Conservation (phyloP, 2,113 vertebrate species). For the Lethenteron reissneri region DNA sequence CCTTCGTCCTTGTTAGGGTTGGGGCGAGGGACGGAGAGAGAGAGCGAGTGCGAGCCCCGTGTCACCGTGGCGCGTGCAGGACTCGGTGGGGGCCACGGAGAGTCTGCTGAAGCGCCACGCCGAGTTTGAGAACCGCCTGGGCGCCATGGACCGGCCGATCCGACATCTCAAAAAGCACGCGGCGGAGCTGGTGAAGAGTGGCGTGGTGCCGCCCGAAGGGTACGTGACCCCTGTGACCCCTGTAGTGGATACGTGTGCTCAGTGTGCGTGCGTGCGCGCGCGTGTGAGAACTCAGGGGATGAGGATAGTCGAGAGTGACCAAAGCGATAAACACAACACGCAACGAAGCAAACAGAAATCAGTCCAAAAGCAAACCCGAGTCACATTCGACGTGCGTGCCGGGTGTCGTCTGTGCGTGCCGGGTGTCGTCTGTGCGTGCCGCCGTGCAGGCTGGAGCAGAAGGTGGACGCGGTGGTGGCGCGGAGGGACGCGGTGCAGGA, state of each 20-base stretch:
- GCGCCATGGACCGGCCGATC: constrained; percentile 27
- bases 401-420: background rate
- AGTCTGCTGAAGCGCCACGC: constrained; percentile 38
- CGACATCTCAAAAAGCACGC: constrained; percentile 24
- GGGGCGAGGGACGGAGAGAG: too few relatives aligned
- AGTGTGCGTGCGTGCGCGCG: background rate
- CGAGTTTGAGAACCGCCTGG: constrained; percentile 33
- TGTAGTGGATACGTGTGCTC: too few relatives aligned
- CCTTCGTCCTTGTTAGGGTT: too few relatives aligned
- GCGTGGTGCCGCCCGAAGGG: too few relatives aligned
- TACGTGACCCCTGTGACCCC: too few relatives aligned
- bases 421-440: background rate
- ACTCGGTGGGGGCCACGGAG: constrained; percentile 32
- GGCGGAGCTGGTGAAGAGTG: constrained; percentile 20
- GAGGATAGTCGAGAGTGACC: too few relatives aligned
- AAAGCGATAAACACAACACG: background rate
- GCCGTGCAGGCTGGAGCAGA: constrained; percentile 28
- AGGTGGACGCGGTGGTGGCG: constrained; percentile 18
- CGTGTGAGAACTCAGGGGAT: too few relatives aligned
- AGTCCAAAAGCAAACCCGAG: background rate
- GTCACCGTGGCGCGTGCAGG: constrained; percentile 19
- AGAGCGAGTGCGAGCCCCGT: too few relatives aligned
- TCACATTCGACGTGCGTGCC: background rate
- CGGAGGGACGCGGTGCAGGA: constrained; percentile 25
- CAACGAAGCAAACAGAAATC: constrained; percentile 1